Conservation (phyloP, 2,113 vertebrate species). For the Cricetomys ansorgei region DNA sequence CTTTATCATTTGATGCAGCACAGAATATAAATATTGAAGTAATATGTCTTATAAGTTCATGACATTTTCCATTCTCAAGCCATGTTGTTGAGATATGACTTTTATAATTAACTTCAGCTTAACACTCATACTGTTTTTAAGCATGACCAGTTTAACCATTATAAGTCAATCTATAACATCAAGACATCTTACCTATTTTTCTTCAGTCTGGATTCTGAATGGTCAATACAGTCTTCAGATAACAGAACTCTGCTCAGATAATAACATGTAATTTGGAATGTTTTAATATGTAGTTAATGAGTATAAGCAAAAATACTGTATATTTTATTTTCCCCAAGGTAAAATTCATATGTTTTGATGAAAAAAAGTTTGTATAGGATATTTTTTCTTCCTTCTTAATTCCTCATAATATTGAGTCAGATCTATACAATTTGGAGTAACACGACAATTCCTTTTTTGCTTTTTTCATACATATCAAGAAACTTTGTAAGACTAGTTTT, state of each 20-base stretch:
- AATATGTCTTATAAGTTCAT: neutral
- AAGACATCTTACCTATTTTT: conserved; percentile 59
- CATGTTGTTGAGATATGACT: neutral
- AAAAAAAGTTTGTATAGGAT: neutral
- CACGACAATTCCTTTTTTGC: neutral
- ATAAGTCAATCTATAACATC: neutral
- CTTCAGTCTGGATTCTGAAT: conserved; percentile 53
- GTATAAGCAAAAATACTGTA: conserved; percentile 54
- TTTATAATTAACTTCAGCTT: neutral
- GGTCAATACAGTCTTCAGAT: conserved; percentile 34
- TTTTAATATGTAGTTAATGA: conserved; percentile 15
- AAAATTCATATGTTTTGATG: neutral
- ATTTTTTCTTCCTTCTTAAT: neutral
- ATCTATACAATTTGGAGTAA: neutral
- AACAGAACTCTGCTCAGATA: conserved; percentile 55
- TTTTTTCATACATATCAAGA: neutral
- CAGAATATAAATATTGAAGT: neutral
- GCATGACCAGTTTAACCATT: neutral
- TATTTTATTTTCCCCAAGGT: conserved; percentile 44
- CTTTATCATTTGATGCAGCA: neutral
- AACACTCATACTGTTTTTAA: conserved; percentile 29
- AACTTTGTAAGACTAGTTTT: neutral
- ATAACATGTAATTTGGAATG: conserved; percentile 40
- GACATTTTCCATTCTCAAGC: conserved; percentile 1
- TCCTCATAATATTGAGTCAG: neutral